A percentile compares a stretch with the other conserved stretches of the same genome.
Conservation (phyloP, 2,888 invertebrate genomes). For the Geophilus truncorum region DNA sequence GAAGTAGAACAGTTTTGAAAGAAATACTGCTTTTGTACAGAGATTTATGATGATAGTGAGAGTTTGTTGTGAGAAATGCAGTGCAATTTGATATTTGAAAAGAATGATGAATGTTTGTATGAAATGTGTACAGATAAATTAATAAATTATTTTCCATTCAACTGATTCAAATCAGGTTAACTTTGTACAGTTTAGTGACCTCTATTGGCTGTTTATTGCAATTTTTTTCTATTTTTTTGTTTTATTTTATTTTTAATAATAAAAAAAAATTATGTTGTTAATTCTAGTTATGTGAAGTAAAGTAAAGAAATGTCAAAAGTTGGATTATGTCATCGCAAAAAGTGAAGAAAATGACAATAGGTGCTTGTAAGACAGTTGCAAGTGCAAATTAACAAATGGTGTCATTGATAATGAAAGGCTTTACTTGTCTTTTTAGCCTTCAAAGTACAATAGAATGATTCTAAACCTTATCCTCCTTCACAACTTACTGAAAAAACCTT, state of each 20-base stretch:
- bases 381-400: background rate
- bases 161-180: background rate
- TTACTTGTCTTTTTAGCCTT: slow-evolving; percentile 3
- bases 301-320: background rate
- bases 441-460: background rate
- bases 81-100: background rate
- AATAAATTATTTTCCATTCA: slow-evolving; percentile 13
- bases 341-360: background rate
- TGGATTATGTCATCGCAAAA: background rate
- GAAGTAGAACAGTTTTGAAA: slow-evolving; percentile 1
- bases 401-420: slow-evolving; percentile 17
- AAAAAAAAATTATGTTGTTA: background rate
- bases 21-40: slow-evolving; percentile 20
- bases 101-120: background rate
- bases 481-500: background rate
- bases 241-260: background rate
- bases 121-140: slow-evolving; percentile 8
- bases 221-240: background rate
- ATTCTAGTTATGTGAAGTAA: background rate
- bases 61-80: slow-evolving; percentile 5
- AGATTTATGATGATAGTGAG: slow-evolving; percentile 15
- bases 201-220: background rate
- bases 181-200: background rate
- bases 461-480: background rate
- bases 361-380: background rate